These are phyloP conservation scores for Cavia porcellus DNA, from an alignment of 2,113 vertebrate genomes.

Conservation along the genomic window DNA sequence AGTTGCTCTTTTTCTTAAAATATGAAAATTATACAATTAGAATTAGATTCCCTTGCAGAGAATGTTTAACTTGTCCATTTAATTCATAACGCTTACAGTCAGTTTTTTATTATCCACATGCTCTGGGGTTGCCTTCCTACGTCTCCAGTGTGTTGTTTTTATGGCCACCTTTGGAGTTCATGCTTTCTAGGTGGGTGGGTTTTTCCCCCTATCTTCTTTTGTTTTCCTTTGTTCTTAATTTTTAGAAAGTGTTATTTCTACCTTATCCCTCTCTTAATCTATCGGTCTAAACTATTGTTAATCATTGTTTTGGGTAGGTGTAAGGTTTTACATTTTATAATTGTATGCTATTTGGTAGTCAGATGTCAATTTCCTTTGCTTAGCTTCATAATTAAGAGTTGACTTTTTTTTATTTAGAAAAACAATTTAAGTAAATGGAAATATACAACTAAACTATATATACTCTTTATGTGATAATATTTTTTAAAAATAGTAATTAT, in stretches of 20 bases:
- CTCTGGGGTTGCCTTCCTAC: slow-evolving; percentile 18
- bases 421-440: slow-evolving; percentile 49
- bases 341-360: not conserved
- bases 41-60: slow-evolving; percentile 37
- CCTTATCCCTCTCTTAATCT: not conserved
- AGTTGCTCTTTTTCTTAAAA: slow-evolving; percentile 54
- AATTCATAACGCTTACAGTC: slow-evolving; percentile 61
- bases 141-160: slow-evolving; percentile 51
- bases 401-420: slow-evolving; percentile 48
- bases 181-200: slow-evolving; percentile 35
- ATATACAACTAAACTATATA: not conserved
- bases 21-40: slow-evolving; percentile 48
- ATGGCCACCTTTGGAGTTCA: slow-evolving; percentile 44
- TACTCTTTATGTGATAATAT: not conserved
- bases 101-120: slow-evolving; percentile 52
- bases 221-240: slow-evolving; percentile 53
- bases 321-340: slow-evolving; percentile 24
- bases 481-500: not conserved
- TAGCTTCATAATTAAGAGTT: slow-evolving; percentile 63
- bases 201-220: slow-evolving; percentile 57
- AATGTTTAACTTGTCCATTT: slow-evolving; percentile 52
- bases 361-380: not conserved
- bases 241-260: slow-evolving; percentile 41
- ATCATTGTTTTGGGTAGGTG: not conserved
- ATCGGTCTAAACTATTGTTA: slow-evolving; percentile 39